A percentile compares a stretch with the other conserved stretches of the same genome.
phyloP scores from a whole-genome alignment of 2,113 vertebrate genomes.

The Sinocyclocheilus grahami region DNA sequence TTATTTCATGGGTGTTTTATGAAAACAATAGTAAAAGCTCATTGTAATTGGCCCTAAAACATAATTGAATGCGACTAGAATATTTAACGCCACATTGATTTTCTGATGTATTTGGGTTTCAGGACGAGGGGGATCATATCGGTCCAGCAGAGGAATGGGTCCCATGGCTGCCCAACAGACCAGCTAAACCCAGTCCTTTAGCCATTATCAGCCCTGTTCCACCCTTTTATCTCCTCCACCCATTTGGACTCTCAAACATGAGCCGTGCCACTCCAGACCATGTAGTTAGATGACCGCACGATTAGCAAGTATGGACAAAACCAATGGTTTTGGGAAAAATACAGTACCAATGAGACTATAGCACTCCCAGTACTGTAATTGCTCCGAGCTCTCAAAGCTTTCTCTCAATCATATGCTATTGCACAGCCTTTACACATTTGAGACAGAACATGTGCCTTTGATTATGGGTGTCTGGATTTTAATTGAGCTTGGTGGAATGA shows the following conservation, averaged over 20 bases:
- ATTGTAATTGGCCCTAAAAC: not conserved
- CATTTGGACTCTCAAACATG: conserved; percentile 15
- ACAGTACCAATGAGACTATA: conserved; percentile 23
- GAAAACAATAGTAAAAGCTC: not conserved
- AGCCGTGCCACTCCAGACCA: conserved; percentile 20
- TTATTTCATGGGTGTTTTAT: not conserved
- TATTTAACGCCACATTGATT: not conserved
- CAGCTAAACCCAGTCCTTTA: conserved; percentile 47
- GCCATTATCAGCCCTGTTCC: conserved; percentile 7
- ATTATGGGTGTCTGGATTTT: conserved; percentile 36
- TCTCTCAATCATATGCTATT: conserved; percentile 44
- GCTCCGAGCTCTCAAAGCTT: conserved; percentile 31
- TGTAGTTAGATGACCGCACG: conserved; percentile 34
- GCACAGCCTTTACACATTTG: conserved; percentile 50
- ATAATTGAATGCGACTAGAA: not conserved
- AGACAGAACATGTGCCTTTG: conserved; percentile 59
- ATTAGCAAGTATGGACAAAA: conserved; percentile 33
- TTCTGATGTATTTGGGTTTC: conserved; percentile 49
- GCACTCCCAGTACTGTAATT: conserved; percentile 37
- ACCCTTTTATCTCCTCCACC: not conserved
- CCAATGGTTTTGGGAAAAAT: not conserved
- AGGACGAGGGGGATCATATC: conserved; percentile 57
- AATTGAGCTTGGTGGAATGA: conserved; percentile 8
- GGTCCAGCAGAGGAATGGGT: conserved; percentile 50
- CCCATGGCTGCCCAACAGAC: conserved; percentile 42